Conservation (phyloP, 2,888 invertebrate species). For the Dicyrtoma fusca region DNA sequence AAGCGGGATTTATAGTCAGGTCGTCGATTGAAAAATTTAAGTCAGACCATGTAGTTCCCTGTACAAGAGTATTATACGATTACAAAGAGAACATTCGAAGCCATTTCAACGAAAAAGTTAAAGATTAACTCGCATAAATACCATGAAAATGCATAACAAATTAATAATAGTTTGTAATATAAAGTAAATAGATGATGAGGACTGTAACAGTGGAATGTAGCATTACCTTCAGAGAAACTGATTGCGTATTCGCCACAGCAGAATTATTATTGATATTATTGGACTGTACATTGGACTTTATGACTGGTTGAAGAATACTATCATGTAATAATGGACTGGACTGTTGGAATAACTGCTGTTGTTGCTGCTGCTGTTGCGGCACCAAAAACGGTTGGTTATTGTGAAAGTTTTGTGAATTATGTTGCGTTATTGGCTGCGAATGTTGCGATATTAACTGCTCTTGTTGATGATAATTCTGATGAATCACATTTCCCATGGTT, state of each 20-base stretch:
- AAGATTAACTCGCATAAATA: too few relatives aligned
- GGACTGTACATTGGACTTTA: conserved; percentile 43
- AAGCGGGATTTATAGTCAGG: conserved; percentile 43
- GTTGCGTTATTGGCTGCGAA: conserved; percentile 37
- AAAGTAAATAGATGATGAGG: too few relatives aligned
- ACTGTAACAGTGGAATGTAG: too few relatives aligned
- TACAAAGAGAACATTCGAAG: too few relatives aligned
- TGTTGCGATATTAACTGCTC: conserved; percentile 22
- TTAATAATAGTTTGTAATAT: too few relatives aligned
- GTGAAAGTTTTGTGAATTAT: conserved; percentile 26
- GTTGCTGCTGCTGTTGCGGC: conserved; percentile 39
- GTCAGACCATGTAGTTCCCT: conserved; percentile 57
- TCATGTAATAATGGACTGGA: conserved; percentile 8
- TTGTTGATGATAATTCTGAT: conserved; percentile 24
- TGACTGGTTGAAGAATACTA: conserved; percentile 38
- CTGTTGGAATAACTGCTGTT: conserved; percentile 43
- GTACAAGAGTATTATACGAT: too few relatives aligned
- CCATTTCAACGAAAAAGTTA: too few relatives aligned
- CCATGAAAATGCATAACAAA: too few relatives aligned
- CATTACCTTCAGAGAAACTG: conserved; percentile 47
- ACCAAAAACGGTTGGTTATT: conserved; percentile 27
- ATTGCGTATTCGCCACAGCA: conserved; percentile 21
- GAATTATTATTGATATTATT: conserved; percentile 55
- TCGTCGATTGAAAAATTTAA: conserved; percentile 54
- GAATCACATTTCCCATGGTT: conserved; percentile 27